Evolutionary conservation across 2,113 vertebrate species (phyloP), one percentile per base, ranked within the genome.

Genomic region (Hippoglossus stenolepis): DNA sequence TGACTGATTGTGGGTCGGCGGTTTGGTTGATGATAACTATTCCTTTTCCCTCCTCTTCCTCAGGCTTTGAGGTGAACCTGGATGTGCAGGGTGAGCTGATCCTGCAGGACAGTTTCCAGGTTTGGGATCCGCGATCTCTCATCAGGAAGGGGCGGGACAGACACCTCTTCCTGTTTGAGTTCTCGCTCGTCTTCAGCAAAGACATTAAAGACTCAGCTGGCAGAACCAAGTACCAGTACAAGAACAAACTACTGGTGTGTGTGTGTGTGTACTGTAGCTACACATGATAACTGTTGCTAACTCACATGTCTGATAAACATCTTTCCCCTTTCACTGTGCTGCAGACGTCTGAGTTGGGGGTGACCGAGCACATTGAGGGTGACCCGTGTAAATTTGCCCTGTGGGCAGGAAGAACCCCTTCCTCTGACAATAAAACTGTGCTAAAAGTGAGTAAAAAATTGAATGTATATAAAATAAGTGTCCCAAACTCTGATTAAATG

Each of bases 91-190:
- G 98, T 11, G 98, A 99, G 87, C 94, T 99, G 75, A 97, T 99
- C 82, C 96, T 99, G 53, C 98, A 99, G 93, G 98, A 99, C 91
- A 96, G 97, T 62, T 99, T 99, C 92, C 98, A 99, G 95, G 98
- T 99, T n/a, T 99, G 98, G 98, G 98, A 99, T 85, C 97, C 98
- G 24, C 98, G 98, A 82, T 98, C 98, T 2, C 96, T 99, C 77
- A 99, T 99, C 93, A 95, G 98, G 71, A 99, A 99, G 79, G 98
- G 97, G 28, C 94, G 98, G 57, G 98, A 99, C 83, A 95, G 98
- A 10, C 98, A 99, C 92, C 95, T 99, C 86, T 99, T 99, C 93
- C 96, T 99, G 83, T 99, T 99, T 72, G 98, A 99, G 94, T 97
- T 99, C 91, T 98, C 97, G 6, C 94, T 99, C 78, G 96, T 99